Conservation (phyloP, 2,888 invertebrate species). For the Anticlea derivata region DNA sequence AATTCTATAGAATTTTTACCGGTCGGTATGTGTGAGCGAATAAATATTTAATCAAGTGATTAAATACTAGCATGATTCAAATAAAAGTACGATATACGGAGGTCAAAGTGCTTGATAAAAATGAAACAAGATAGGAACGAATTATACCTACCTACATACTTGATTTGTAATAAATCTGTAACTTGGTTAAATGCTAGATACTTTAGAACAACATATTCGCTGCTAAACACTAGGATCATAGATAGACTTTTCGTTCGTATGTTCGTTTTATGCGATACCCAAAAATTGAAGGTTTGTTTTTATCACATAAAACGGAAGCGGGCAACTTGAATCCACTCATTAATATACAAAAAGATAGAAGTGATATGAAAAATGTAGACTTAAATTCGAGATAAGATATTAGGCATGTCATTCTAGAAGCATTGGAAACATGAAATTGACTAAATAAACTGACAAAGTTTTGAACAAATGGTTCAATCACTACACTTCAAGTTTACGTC, state of each 20-base stretch:
- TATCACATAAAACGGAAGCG: too few species aligned
- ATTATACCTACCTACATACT: too few species aligned
- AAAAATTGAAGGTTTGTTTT: too few species aligned
- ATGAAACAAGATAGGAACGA: too few species aligned
- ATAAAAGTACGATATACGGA: neutral
- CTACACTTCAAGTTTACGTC: neutral
- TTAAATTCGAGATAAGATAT: neutral
- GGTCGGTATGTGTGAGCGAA: slow-evolving; percentile 1
- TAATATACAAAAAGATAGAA: neutral
- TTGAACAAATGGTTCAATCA: slow-evolving; percentile 6
- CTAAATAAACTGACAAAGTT: neutral
- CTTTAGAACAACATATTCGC: too few species aligned
- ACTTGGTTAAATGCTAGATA: neutral
- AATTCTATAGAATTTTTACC: slow-evolving; percentile 8
- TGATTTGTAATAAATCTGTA: too few species aligned
- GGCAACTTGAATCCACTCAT: too few species aligned
- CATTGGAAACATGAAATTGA: neutral
- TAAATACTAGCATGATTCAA: slow-evolving; percentile 6
- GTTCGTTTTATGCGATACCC: too few species aligned
- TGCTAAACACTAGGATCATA: too few species aligned
- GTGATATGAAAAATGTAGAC: neutral
- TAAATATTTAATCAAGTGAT: slow-evolving; percentile 24
- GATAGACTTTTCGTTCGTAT: too few species aligned
- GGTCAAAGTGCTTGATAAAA: slow-evolving; percentile 6
- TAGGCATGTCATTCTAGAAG: neutral